These are phyloP conservation scores for Amazona vittata DNA, from an alignment of 2,113 vertebrate genomes.

Conservation along the genomic window DNA sequence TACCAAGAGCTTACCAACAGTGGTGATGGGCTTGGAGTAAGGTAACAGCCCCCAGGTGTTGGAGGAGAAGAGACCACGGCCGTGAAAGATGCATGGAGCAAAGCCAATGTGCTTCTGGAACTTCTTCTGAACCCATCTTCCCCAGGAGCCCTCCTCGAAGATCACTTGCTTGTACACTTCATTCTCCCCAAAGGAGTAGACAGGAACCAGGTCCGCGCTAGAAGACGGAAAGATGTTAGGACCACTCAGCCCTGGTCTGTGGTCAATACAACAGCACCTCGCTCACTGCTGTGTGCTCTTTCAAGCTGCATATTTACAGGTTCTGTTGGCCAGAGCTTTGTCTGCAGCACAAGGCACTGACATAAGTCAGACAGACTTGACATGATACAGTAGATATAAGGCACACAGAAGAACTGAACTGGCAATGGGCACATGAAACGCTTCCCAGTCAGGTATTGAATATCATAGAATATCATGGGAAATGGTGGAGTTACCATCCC, in stretches of 20 bases:
- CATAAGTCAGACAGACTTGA: not conserved
- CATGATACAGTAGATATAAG: fast-evolving
- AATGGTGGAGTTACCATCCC: not conserved
- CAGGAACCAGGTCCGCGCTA: conserved; percentile 93
- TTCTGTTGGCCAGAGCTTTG: not conserved
- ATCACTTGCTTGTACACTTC: conserved; percentile 93
- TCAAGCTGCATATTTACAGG: not conserved
- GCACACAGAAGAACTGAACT: not conserved
- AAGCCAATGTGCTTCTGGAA: conserved; percentile 94
- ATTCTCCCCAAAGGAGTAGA: conserved; percentile 95
- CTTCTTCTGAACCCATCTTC: conserved; percentile 84
- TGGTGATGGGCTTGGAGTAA: conserved; percentile 91
- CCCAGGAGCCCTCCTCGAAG: conserved; percentile 89
- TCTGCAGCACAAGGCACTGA: not conserved
- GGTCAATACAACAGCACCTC: not conserved
- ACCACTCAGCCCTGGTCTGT: fast-evolving
- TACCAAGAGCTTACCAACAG: conserved; percentile 81
- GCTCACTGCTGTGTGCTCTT: not conserved
- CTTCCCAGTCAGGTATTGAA: not conserved
- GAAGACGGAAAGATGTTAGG: not conserved
- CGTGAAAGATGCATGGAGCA: conserved; percentile 93
- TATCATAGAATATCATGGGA: not conserved
- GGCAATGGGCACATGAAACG: not conserved
- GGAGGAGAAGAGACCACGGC: conserved; percentile 88
- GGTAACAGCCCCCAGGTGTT: conserved; percentile 90